Conservation (phyloP, 2,113 vertebrate genomes). For the Leptosomus discolor region DNA sequence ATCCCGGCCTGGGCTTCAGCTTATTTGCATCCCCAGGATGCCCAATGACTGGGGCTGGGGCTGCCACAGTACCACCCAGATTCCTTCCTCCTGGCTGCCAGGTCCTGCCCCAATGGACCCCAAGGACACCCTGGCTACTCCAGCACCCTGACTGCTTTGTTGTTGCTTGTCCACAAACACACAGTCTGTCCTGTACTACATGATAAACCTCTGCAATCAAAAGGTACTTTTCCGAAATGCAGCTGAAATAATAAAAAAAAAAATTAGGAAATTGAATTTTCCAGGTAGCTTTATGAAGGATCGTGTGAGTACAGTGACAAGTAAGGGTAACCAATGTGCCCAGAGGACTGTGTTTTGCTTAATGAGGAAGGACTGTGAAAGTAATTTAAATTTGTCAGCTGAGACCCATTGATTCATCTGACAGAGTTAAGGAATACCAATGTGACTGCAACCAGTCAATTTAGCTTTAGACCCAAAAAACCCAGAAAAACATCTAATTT, state of each 20-base stretch:
- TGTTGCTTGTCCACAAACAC: neutral
- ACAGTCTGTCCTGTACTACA: neutral
- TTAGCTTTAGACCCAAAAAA: neutral
- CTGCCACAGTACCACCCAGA: neutral
- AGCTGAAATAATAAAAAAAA: neutral
- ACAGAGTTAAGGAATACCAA: neutral
- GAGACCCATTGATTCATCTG: neutral
- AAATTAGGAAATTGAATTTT: neutral
- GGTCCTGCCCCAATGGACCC: neutral
- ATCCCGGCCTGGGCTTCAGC: too few species aligned
- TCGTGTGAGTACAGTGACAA: fast-evolving
- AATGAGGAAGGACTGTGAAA: neutral
- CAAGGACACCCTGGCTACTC: fast-evolving
- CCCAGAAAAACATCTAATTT: neutral
- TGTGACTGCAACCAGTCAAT: neutral
- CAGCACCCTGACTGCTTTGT: neutral
- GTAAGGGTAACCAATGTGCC: neutral
- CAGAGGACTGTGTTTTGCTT: neutral
- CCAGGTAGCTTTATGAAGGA: neutral
- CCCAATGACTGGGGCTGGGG: neutral
- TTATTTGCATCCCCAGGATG: fast-evolving
- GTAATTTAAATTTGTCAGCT: neutral
- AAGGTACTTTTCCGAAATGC: neutral
- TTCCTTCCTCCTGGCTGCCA: too few species aligned
- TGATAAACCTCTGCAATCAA: neutral